Base-by-base conservation (phyloP, 2,113 vertebrate species). In the Ramphastos sulfuratus region DNA sequence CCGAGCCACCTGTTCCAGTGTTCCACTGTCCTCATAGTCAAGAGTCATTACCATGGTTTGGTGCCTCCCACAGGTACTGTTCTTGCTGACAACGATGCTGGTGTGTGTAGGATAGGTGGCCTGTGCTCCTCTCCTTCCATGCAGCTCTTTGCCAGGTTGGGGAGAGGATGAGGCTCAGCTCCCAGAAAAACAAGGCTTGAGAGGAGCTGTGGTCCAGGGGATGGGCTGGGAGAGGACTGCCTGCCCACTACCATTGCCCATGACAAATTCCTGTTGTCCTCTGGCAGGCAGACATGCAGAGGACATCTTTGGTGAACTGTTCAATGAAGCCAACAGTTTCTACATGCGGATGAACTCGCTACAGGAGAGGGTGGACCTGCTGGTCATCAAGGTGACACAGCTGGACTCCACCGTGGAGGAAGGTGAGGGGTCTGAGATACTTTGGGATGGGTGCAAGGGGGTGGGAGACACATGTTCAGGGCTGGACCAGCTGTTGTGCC, bases 331-430 rank as follows among this genome's bases (percentile, higher is more conserved):
- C 91, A 99, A 99, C 96, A 98, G 98, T 70, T 99, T 99, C 98
- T 99, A 98, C 97, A 96, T 99, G 98, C 92, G 99, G 91, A 99
- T 99, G 98, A 99, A 98, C 96, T 98, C 98, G 4, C 98, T 99
- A 89, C 99, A 99, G 97, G 99, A 99, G 96, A 97, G 98, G 48
- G 98, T 99, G 90, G 99, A 99, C 96, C 98, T 98, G 91, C 97
- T 99, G 96, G 98, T 99, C 52, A 98, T 99, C 95, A 99, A 99
- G 89, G 99, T 99, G 96, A 99, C 99, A 0, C 99, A 99, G 97
- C 94, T 99, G 78, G 99, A 99, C 96, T 99, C 99, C 89, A 99
- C 99, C 0, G 98, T 99, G 95, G 99, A 99, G 93, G 99, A 99
- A 98, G 99, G 99, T 98, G 95, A 96, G 97, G 44, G 23, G 6